Evolutionary conservation across 2,113 vertebrate genomes (phyloP).

Genomic region (Talpa occidentalis): DNA sequence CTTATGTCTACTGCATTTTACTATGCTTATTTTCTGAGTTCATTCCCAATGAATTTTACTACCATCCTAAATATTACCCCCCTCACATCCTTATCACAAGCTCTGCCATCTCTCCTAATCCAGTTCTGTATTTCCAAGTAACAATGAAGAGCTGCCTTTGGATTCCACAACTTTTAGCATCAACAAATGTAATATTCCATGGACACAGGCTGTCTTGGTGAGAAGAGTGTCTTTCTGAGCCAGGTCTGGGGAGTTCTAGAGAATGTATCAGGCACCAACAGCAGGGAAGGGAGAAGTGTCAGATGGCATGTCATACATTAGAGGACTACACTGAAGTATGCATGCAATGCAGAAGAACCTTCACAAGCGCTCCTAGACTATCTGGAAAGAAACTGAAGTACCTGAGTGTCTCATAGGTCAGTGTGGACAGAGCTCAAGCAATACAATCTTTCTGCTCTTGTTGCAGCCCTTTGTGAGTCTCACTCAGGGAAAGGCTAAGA

Average conservation of each 20-base stretch:
- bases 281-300: not conserved
- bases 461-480: not conserved
- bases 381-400: not conserved
- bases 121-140: not conserved
- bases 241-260: not conserved
- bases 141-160: not conserved
- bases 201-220: not conserved
- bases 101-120: not conserved
- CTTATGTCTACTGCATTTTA: not conserved
- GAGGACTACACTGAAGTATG: not conserved
- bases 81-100: not conserved
- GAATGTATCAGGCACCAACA: not conserved
- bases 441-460: not conserved
- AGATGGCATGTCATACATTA: not conserved
- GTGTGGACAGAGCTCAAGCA: not conserved
- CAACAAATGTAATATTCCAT: not conserved
- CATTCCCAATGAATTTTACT: not conserved
- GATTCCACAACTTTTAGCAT: not conserved
- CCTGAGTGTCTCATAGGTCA: not conserved
- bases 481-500: not conserved
- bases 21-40: not conserved
- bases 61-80: not conserved
- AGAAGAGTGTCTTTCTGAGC: not conserved
- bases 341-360: not conserved
- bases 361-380: not conserved